Percentiles rank a stretch among this genome's conserved stretches.
These are phyloP conservation scores for Diorhabda elongata DNA, from an alignment of 1,140 invertebrate species.

Conservation along the genomic window DNA sequence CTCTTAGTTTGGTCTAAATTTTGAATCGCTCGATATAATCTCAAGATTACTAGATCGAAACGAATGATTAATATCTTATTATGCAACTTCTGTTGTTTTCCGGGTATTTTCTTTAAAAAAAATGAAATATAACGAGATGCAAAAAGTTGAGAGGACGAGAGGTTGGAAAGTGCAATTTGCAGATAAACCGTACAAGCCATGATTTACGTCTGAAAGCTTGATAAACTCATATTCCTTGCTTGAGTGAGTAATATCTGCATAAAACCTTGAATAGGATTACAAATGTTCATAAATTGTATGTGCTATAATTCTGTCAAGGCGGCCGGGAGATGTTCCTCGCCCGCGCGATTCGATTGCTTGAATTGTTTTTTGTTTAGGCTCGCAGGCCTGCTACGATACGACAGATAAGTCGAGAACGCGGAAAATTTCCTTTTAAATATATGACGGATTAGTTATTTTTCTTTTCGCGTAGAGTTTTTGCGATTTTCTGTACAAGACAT, in stretches of 20 bases:
- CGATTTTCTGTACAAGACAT: too few relatives aligned
- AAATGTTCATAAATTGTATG: conserved; percentile 50
- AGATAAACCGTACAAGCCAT: conserved; percentile 47
- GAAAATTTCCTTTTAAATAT: background rate
- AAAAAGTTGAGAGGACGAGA: conserved; percentile 10
- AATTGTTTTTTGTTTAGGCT: conserved; percentile 18
- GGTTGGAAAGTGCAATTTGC: conserved; percentile 47
- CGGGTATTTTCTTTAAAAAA: background rate
- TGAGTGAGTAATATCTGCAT: conserved; percentile 51
- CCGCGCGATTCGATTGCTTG: conserved; percentile 8
- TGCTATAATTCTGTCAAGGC: conserved; percentile 20
- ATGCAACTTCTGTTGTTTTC: background rate
- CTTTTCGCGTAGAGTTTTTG: background rate
- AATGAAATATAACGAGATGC: conserved; percentile 7
- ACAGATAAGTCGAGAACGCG: background rate
- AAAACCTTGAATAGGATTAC: conserved; percentile 51
- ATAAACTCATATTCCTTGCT: conserved; percentile 51
- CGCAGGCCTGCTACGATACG: background rate
- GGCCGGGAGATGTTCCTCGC: conserved; percentile 14
- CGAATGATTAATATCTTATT: too few relatives aligned
- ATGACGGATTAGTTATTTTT: conserved; percentile 1
- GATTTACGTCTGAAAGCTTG: conserved; percentile 50
- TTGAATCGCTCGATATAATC: too few relatives aligned
- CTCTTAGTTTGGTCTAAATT: too few relatives aligned
- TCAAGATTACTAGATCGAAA: too few relatives aligned